Evolutionary conservation across 2,113 vertebrate genomes (phyloP).

Genomic region (Apistogramma diplotaenia): DNA sequence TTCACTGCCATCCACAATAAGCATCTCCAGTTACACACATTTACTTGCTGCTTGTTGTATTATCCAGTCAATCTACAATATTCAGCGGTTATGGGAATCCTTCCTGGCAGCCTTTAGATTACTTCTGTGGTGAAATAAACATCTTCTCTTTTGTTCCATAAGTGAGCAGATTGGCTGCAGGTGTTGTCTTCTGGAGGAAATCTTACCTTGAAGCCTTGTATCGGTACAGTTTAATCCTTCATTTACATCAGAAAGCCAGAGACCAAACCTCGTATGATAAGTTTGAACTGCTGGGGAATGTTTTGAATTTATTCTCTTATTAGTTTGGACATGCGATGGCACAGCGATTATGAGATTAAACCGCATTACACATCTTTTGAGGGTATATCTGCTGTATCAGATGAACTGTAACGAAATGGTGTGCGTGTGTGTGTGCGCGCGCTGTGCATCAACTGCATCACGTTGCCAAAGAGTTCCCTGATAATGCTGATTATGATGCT

Average conservation of each 20-base stretch:
- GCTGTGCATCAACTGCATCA: too few relatives aligned
- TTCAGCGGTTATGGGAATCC: not conserved
- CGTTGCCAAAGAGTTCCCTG: not conserved
- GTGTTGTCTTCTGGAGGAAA: not conserved
- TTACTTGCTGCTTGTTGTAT: conserved; percentile 21
- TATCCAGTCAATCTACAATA: not conserved
- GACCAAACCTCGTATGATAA: not conserved
- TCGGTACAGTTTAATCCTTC: not conserved
- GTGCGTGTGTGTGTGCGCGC: not conserved
- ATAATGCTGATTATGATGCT: not conserved
- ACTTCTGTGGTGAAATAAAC: not conserved
- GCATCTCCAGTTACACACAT: not conserved
- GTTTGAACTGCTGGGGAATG: not conserved
- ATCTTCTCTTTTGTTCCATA: not conserved
- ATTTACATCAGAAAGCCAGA: not conserved
- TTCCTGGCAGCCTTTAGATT: not conserved
- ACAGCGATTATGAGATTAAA: conserved; percentile 17
- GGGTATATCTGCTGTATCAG: not conserved
- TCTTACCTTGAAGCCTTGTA: not conserved
- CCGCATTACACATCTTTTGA: conserved; percentile 11
- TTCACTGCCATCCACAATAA: conserved; percentile 17
- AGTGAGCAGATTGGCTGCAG: not conserved
- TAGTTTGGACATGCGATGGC: not conserved
- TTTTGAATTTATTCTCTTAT: not conserved
- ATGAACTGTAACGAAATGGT: not conserved